Conservation (phyloP, 2,888 invertebrate genomes). For the Thymelicus lineola region DNA sequence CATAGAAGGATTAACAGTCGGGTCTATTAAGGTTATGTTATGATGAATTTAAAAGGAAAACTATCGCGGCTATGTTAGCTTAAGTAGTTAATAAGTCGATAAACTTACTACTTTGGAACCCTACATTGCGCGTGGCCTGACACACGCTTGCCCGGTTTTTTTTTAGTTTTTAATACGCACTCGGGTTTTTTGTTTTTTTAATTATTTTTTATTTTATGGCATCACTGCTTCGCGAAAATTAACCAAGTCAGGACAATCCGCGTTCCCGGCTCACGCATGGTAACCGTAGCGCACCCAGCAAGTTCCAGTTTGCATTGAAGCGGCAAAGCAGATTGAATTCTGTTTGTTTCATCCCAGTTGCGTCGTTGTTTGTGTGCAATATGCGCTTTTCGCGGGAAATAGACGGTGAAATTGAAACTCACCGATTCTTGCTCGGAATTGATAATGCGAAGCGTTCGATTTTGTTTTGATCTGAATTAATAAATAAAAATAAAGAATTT, state of each 20-base stretch:
- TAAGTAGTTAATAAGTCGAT: no score
- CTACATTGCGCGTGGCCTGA: no score
- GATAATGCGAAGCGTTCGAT: not conserved
- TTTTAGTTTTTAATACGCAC: no score
- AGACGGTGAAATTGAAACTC: constrained; percentile 26
- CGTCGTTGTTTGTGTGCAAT: constrained; percentile 31
- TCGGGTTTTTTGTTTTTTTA: no score
- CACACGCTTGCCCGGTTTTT: no score
- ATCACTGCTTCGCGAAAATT: not conserved
- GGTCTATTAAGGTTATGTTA: no score
- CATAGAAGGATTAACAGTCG: no score
- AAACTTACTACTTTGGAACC: no score
- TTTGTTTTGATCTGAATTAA: not conserved
- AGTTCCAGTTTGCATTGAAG: constrained; percentile 27
- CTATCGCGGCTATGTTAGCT: no score
- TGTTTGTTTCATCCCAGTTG: constrained; percentile 35
- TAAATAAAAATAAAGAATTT: not conserved
- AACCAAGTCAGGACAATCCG: constrained; percentile 8
- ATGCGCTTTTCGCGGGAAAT: constrained; percentile 32
- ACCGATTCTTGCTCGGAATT: not conserved
- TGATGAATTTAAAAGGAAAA: no score
- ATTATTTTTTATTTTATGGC: no score
- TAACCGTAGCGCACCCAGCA: not conserved
- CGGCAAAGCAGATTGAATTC: constrained; percentile 36
- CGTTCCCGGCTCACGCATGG: not conserved